Evolutionary conservation across 2,113 vertebrate genomes (phyloP).

Genomic region (Uropsilus gracilis): DNA sequence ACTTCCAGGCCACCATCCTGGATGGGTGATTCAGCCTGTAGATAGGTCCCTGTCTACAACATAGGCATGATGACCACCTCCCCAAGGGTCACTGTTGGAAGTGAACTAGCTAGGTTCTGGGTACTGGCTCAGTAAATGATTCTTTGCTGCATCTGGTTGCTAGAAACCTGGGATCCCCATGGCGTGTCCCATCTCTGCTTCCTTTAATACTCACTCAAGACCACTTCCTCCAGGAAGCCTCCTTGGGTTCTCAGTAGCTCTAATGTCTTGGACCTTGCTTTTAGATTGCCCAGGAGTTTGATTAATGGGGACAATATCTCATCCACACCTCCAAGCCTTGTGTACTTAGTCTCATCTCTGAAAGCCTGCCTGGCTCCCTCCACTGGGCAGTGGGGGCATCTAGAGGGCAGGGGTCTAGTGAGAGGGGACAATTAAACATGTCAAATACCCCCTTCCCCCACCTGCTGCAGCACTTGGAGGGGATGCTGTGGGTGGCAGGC

Average conservation of each 20-base stretch:
- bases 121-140: neutral
- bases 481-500: neutral
- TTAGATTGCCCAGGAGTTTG: neutral
- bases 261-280: neutral
- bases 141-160: neutral
- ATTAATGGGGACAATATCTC: neutral
- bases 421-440: neutral
- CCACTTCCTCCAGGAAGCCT: neutral
- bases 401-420: neutral
- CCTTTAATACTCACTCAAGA: neutral
- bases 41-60: neutral
- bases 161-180: neutral
- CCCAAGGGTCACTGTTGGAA: neutral
- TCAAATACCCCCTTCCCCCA: fast-evolving
- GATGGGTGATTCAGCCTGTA: neutral
- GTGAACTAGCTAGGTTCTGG: neutral
- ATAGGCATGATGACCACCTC: neutral
- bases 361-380: neutral
- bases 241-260: neutral
- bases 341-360: no score
- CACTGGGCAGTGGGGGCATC: no score
- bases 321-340: neutral
- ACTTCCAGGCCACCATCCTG: neutral
- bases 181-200: neutral
- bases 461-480: neutral